Base-by-base conservation (phyloP, 2,113 vertebrate species). In the Percina caprodes region DNA sequence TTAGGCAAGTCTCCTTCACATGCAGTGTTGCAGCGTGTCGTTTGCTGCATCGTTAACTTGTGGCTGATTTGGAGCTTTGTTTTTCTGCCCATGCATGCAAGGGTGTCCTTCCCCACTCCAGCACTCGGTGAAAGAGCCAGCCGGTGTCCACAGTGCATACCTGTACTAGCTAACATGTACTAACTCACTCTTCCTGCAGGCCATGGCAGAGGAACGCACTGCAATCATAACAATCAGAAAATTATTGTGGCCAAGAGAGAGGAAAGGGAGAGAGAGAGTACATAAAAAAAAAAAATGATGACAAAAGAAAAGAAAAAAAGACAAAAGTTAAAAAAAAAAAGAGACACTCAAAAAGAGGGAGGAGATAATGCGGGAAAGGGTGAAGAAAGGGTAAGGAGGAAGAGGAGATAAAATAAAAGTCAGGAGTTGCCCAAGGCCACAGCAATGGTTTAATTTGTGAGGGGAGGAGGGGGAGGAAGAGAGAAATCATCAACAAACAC, bases 101-200 rank as follows among this genome's bases (percentile, higher is more conserved):
- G 60, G 24, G 9, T 63, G 61, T 74, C 46, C 54, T 46, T 70
- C 58, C 24, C 45, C 13, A 39, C 77, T 56, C 56, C 59, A 61
- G 65, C 45, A 79, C 77, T 2, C 10, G 5, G 63, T 66, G 56
- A 80, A 62, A 23, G 71, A 88, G 73, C 26, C 87, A 87, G 87
- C 62, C 69, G 42, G 68, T 87, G 93, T 92, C 92, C 89, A 90
- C 75, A 19, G 78, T 26, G 86, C 94, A 94, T 94, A 94, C 89
- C 90, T 94, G 86, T 74, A 79, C 84, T 84, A 49, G 9, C 87
- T 88, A 90, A 95, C 95, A 94, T 93, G 95, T 95, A 95, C 89
- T 89, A 93, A 94, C 94, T 91, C 89, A 94, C 92, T 91, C 91
- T 89, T 93, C 93, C 93, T 94, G 88, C 93, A 92, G 93, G 94